Conservation (phyloP, 1,140 invertebrate genomes). For the Aphidius ervi region DNA sequence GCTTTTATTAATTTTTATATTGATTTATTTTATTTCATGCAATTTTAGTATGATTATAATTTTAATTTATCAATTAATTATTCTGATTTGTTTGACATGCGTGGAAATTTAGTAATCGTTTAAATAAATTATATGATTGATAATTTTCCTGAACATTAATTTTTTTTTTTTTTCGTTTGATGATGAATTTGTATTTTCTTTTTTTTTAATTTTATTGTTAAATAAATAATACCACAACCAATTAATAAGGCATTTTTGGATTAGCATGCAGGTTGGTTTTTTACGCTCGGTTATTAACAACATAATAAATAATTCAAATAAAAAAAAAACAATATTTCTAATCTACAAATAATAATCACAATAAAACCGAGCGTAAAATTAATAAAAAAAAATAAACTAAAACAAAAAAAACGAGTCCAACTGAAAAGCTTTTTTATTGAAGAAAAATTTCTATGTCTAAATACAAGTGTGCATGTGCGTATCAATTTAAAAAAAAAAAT, state of each 20-base stretch:
- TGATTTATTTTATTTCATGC: too few species aligned
- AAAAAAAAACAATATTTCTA: slow-evolving; percentile 2
- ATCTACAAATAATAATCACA: too few species aligned
- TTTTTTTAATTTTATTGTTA: neutral
- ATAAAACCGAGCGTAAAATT: slow-evolving; percentile 25
- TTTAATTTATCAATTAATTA: too few species aligned
- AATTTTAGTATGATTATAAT: too few species aligned
- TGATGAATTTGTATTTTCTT: neutral
- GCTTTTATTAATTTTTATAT: too few species aligned
- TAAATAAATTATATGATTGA: neutral
- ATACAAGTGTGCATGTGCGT: slow-evolving; percentile 41
- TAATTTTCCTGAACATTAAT: neutral
- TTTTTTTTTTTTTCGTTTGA: neutral
- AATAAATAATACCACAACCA: slow-evolving; percentile 28
- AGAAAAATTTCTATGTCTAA: slow-evolving; percentile 48
- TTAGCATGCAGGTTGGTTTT: slow-evolving; percentile 41
- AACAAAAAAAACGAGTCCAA: slow-evolving; percentile 51
- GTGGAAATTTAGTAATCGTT: neutral
- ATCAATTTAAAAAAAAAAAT: slow-evolving; percentile 11
- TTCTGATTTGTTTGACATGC: neutral
- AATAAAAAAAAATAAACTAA: slow-evolving; percentile 37
- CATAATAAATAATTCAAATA: slow-evolving; percentile 16
- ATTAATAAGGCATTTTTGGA: slow-evolving; percentile 43
- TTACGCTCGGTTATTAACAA: slow-evolving; percentile 49
- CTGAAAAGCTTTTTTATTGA: slow-evolving; percentile 51